Evolutionary conservation across 2,888 invertebrate genomes (phyloP).

Genomic region (Tenthredo amoena): DNA sequence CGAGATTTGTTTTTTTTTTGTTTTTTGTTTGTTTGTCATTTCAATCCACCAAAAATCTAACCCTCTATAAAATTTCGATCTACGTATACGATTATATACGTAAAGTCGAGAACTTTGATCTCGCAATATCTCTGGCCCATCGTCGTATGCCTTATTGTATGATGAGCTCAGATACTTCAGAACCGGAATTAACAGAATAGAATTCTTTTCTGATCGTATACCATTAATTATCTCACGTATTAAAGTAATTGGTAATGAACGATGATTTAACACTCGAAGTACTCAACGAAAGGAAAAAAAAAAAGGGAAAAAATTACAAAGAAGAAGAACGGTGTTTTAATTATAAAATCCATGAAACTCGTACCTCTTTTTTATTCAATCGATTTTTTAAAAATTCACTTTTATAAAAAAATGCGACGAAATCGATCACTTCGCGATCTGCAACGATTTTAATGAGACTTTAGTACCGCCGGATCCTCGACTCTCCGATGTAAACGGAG

Average conservation of each 20-base stretch:
- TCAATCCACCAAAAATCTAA: background rate
- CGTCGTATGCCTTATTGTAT: background rate
- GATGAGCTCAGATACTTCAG: background rate
- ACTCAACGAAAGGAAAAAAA: too few relatives aligned
- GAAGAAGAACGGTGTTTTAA: background rate
- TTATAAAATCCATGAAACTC: background rate
- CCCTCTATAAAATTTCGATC: background rate
- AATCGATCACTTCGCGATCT: background rate
- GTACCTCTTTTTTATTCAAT: background rate
- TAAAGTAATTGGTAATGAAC: background rate
- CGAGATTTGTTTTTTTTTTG: background rate
- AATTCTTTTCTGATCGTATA: background rate
- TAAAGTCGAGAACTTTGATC: background rate
- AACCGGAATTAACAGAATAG: background rate
- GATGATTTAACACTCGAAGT: background rate
- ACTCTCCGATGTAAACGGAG: conserved; percentile 26
- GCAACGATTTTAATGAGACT: background rate
- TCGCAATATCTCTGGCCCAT: background rate
- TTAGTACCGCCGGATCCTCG: background rate
- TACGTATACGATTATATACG: background rate
- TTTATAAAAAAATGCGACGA: background rate
- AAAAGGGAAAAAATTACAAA: too few relatives aligned
- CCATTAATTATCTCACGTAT: background rate
- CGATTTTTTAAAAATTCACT: background rate
- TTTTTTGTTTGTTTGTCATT: background rate